Base-by-base conservation (phyloP, 2,888 invertebrate species). In the Nezara viridula region DNA sequence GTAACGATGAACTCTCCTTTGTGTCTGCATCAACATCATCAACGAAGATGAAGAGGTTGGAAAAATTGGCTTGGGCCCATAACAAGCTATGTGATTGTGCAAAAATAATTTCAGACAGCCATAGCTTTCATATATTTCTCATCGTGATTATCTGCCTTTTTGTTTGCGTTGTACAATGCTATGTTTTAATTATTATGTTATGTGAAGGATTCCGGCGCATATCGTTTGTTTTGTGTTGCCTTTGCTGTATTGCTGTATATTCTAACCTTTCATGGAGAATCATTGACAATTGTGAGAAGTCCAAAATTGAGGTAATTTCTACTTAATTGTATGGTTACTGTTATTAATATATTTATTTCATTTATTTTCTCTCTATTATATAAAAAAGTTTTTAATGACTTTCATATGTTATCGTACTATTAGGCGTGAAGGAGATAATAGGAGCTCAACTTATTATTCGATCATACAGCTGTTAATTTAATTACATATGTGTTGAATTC, bases 141-240 rank as follows among this genome's bases (percentile, higher is more conserved):
- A 4, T 55, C 9, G 7, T n/a, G 5, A n/a, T 7, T n/a, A 12
- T 55, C 10, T n/a, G 55, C 9, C 21, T 50, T 21, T n/a, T n/a
- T 55, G 6, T 55, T 0, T 0, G 9, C 0, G n/a, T 55, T 55
- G 4, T 55, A 10, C 2, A 7, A 10, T 4, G 55, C 10, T 7
- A 24, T 55, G 7, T 9, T 55, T 55, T 9, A n/a, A n/a, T n/a
- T 55, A 7, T 50, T 50, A 3, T 21, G 5, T 21, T 52, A 52
- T 21, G 52, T 52, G 21, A n/a, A 0, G 1, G 10, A 55, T n/a
- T 7, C 24, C 7, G 1, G 0, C 1, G 10, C 10, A 24, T 10
- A 9, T 2, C 6, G 24, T 6, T 1, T 2, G 1, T 9, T n/a
- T 2, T n/a, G 24, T 2, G 0, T 55, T 24, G 0, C 10, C 9